These are phyloP conservation scores for Rhea pennata DNA, from an alignment of 2,113 vertebrate species.

Conservation along the genomic window DNA sequence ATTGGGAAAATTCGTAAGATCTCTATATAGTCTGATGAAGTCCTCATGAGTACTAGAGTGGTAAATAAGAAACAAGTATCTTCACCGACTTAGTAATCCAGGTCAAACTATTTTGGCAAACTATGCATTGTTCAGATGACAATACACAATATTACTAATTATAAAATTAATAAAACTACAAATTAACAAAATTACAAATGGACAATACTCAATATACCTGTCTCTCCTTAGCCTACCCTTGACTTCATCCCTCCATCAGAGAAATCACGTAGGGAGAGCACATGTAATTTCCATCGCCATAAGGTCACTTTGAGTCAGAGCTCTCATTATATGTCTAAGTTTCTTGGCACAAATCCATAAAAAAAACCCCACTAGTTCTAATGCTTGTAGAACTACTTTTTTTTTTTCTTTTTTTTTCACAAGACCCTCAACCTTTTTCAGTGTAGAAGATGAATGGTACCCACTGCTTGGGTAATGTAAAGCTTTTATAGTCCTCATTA, in stretches of 20 bases:
- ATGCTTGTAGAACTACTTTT: neutral
- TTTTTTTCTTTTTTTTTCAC: neutral
- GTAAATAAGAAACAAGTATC: neutral
- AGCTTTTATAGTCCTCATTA: neutral
- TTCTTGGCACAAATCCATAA: neutral
- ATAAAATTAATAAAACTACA: no score
- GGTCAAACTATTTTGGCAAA: neutral
- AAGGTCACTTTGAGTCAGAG: neutral
- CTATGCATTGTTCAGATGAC: neutral
- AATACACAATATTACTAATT: no score
- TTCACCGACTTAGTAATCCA: neutral
- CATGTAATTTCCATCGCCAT: neutral
- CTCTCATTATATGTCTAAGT: neutral
- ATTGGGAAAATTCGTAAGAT: neutral
- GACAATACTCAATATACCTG: neutral
- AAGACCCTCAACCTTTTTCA: neutral
- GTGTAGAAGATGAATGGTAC: neutral
- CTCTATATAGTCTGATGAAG: neutral
- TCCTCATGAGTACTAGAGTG: neutral
- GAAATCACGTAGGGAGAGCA: neutral
- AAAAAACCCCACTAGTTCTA: neutral
- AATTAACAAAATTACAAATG: no score
- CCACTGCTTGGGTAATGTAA: neutral
- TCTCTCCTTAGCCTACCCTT: neutral
- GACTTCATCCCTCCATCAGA: neutral